These are phyloP conservation scores for Cenopis cana DNA, from an alignment of 2,888 invertebrate genomes.

Conservation along the genomic window DNA sequence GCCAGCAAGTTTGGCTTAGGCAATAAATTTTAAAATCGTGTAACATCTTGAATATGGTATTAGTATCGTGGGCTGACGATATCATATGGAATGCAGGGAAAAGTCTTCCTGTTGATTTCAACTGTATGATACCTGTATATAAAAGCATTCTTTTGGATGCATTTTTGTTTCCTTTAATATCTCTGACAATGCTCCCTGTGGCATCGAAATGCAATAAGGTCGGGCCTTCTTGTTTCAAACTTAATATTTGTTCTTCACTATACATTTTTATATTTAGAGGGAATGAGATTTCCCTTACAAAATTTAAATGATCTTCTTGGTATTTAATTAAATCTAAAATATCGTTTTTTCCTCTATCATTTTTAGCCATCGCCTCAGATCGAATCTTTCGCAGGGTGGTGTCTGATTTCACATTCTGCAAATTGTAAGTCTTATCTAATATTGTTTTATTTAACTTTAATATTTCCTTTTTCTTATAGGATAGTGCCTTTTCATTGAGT, in stretches of 20 bases:
- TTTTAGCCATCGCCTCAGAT: too few species aligned
- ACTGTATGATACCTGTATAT: slow-evolving; percentile 15
- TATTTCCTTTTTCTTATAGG: too few species aligned
- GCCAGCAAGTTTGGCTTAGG: background rate
- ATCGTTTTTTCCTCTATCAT: slow-evolving; percentile 10
- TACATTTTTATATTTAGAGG: slow-evolving; percentile 16
- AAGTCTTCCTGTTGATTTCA: slow-evolving; percentile 1
- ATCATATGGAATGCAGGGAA: slow-evolving; percentile 27
- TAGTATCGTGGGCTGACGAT: slow-evolving; percentile 14
- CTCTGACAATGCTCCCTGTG: slow-evolving; percentile 3
- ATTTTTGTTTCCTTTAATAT: background rate
- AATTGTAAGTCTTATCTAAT: too few species aligned
- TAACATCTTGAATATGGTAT: slow-evolving; percentile 15
- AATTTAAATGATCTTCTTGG: slow-evolving; percentile 10
- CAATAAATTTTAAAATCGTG: slow-evolving; percentile 21
- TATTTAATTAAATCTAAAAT: slow-evolving; percentile 12
- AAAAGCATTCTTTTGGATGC: background rate
- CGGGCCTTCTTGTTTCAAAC: background rate
- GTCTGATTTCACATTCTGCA: too few species aligned
- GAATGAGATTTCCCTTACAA: slow-evolving; percentile 8
- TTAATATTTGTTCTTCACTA: slow-evolving; percentile 2
- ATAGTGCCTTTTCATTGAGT: too few species aligned
- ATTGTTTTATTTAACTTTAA: too few species aligned
- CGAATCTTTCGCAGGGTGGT: too few species aligned
- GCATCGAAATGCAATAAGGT: slow-evolving; percentile 23